Percentiles rank a stretch among this genome's conserved stretches.
Evolutionary conservation across 2,797 vertebrate genomes (phyloP).

Genomic region (Pseudopleuronectes americanus): DNA sequence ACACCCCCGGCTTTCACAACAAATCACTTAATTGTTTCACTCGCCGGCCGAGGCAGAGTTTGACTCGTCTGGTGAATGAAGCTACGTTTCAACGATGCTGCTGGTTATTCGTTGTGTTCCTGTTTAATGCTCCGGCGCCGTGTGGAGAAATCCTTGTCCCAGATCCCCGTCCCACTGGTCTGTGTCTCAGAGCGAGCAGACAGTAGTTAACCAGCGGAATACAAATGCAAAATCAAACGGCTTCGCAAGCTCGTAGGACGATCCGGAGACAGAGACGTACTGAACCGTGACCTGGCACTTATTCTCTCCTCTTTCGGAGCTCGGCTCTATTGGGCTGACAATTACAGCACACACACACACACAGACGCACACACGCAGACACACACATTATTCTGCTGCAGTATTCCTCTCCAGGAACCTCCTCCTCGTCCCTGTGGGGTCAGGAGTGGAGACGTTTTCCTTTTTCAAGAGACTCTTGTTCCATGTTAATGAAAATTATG

Average conservation of each 20-base stretch:
- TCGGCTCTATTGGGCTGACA: constrained; percentile 41
- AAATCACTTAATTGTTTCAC: constrained; percentile 44
- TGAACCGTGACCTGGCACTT: constrained; percentile 55
- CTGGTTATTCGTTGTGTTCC: constrained; percentile 31
- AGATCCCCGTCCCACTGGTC: constrained; percentile 35
- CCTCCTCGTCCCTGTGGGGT: neutral
- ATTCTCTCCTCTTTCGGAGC: constrained; percentile 21
- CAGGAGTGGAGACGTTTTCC: neutral
- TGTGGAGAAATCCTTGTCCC: constrained; percentile 19
- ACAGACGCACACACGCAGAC: neutral
- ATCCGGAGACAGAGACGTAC: constrained; percentile 43
- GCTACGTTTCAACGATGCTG: constrained; percentile 27
- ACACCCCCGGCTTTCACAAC: constrained; percentile 27
- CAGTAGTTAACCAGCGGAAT: constrained; percentile 34
- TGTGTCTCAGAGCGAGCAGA: constrained; percentile 29
- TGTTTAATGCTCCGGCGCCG: constrained; percentile 15
- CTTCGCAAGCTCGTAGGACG: constrained; percentile 50
- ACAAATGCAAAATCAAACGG: constrained; percentile 22
- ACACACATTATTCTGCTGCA: constrained; percentile 2
- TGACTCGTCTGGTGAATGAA: constrained; percentile 1
- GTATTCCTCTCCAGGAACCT: neutral
- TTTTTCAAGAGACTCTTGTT: constrained; percentile 18
- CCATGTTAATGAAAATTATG: constrained; percentile 41
- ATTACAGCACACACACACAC: constrained; percentile 18
- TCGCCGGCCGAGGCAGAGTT: constrained; percentile 14